Evolutionary conservation across 2,113 vertebrate species (phyloP), one percentile per base, ranked within the genome.

Genomic region (Brienomyrus brachyistius): DNA sequence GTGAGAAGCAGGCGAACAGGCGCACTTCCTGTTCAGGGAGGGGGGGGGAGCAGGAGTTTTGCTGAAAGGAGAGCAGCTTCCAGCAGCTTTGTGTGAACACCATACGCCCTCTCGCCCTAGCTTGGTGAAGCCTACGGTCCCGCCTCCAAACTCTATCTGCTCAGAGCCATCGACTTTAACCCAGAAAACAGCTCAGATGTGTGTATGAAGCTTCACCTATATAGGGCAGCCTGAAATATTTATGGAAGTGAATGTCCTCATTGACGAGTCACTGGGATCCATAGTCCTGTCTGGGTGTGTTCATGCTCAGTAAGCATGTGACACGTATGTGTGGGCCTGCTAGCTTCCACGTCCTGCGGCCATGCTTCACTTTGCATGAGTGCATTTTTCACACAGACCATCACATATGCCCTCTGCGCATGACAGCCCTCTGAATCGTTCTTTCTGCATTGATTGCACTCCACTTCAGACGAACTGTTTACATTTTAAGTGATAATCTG

Each of bases 171-270:
- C 19, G 77, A 89, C 74, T 59, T 85, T 19, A 84, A 35, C 35
- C 88, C 77, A 88, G 88, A 90, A 89, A 86, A 59, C 70, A 23
- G 31, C 82, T 89, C 66, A 77, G 85, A 90, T 45, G 89, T 84
- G 86, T 84, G 77, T 89, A 62, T 93, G 92, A 93, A 92, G 92
- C 92, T 92, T 95, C 95, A 95, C 95, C 95, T 94, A 96, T 94
- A 95, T 96, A 95, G 94, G 94, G 95, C 92, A 95, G 95, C 94
- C 94, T 96, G 93, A 96, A 96, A 96, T 96, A 96, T 96, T 96
- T 96, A 95, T 96, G 96, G 95, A 95, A 94, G 92, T 94, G 92
- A 94, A 92, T 95, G 96, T 95, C 96, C 96, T 96, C 95, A 95
- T 96, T 96, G 95, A 94, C 93, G 92, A 94, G 93, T 95, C 94